These are phyloP conservation scores for Cephalopholis sonnerati DNA, from an alignment of 2,113 vertebrate genomes.

Conservation along the genomic window DNA sequence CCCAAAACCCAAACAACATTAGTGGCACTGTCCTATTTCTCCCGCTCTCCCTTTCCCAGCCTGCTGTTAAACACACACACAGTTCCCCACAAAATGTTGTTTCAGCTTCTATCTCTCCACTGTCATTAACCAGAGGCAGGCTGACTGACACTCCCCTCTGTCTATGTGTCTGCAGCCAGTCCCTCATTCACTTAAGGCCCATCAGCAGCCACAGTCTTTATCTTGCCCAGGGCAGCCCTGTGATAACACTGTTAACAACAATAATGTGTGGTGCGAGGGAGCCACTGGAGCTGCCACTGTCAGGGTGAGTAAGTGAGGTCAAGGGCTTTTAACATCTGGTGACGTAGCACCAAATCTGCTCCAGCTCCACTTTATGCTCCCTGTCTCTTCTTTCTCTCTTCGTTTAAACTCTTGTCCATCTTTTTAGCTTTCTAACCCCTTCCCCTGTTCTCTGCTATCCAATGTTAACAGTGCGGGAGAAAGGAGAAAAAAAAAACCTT, in stretches of 20 bases:
- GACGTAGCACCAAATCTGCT: constrained; percentile 32
- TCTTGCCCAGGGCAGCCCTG: constrained; percentile 78
- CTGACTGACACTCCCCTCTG: constrained; percentile 62
- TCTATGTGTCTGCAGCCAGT: constrained; percentile 69
- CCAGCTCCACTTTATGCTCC: constrained; percentile 10
- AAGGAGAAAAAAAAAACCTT: constrained; percentile 29
- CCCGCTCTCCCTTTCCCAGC: constrained; percentile 33
- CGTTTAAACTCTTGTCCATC: constrained; percentile 16
- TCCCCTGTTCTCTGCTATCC: constrained; percentile 45
- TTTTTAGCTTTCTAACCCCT: constrained; percentile 36
- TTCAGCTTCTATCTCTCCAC: constrained; percentile 77
- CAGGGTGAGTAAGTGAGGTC: constrained; percentile 75
- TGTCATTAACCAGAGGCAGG: constrained; percentile 83
- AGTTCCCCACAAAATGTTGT: constrained; percentile 58
- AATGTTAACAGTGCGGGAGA: constrained; percentile 59
- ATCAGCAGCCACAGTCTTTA: constrained; percentile 76
- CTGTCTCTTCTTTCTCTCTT: constrained; percentile 4
- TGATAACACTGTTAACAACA: constrained; percentile 86
- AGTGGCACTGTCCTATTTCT: constrained; percentile 55
- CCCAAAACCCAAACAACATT: constrained; percentile 84
- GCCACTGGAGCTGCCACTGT: constrained; percentile 75
- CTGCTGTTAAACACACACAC: constrained; percentile 72
- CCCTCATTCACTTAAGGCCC: constrained; percentile 71
- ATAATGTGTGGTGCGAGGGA: constrained; percentile 75
- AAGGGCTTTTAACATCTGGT: constrained; percentile 76